These are phyloP conservation scores for Exaiptasia diaphana DNA, from an alignment of 64 coral and sea anemone species.

Conservation along the genomic window DNA sequence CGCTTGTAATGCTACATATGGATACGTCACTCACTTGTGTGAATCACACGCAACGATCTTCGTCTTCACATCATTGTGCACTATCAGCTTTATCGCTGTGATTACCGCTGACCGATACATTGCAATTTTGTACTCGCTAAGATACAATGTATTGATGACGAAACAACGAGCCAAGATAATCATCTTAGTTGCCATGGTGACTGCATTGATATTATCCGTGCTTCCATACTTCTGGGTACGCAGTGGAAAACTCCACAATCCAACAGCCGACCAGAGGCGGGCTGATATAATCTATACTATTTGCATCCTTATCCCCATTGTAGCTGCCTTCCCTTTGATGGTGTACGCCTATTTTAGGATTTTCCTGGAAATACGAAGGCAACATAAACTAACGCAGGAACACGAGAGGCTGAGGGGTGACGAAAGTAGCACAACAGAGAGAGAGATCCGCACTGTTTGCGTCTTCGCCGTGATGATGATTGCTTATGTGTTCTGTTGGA, in stretches of 20 bases:
- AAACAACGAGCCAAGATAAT: not conserved
- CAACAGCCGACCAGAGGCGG: not conserved
- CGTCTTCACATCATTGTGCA: not conserved
- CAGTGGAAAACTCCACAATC: not conserved
- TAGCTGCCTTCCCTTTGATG: not conserved
- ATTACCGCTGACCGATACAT: constrained; percentile 3
- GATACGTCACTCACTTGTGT: not conserved
- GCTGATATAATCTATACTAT: not conserved
- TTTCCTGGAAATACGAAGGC: constrained; percentile 2
- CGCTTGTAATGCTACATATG: not conserved
- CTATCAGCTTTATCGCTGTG: not conserved
- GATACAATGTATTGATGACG: not conserved
- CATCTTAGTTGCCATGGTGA: not conserved
- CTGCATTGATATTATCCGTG: not conserved
- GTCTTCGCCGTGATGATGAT: not conserved
- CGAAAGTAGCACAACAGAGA: not conserved
- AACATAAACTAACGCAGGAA: not conserved
- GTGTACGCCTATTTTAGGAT: not conserved
- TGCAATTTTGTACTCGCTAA: not conserved
- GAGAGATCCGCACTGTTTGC: not conserved
- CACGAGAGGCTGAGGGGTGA: not conserved
- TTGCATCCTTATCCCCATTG: not conserved
- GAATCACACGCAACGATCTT: not conserved
- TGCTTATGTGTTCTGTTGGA: not conserved
- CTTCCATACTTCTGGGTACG: not conserved